These are phyloP conservation scores for Petrosia ficiformis DNA, from an alignment of 37 sponge, comb jelly and placozoan genomes.

Conservation along the genomic window DNA sequence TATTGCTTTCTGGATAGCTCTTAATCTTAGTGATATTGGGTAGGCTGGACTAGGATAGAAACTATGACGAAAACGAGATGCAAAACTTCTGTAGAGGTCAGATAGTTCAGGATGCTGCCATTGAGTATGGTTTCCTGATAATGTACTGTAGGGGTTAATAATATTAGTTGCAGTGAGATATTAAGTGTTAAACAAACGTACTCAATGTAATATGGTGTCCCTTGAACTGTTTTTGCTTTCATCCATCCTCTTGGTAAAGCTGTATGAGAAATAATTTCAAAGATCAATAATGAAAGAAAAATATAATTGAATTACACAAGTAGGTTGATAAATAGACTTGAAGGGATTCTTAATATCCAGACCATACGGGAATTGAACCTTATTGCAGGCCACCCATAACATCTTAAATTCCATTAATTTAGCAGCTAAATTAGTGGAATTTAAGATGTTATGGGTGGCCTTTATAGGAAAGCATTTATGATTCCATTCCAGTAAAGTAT, in stretches of 20 bases:
- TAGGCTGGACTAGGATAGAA: slow-evolving; percentile 36
- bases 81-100: neutral
- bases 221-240: slow-evolving; percentile 29
- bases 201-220: slow-evolving; percentile 40
- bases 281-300: no score
- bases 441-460: no score
- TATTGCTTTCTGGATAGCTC: slow-evolving; percentile 56
- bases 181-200: slow-evolving; percentile 3
- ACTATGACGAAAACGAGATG: slow-evolving; percentile 16
- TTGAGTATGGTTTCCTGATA: slow-evolving; percentile 12
- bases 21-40: slow-evolving; percentile 55
- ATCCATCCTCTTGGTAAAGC: slow-evolving; percentile 64
- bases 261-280: slow-evolving; percentile 20
- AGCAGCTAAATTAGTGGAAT: no score
- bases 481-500: no score
- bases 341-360: no score
- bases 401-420: no score
- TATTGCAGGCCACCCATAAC: no score
- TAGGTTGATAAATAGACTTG: no score
- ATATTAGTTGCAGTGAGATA: neutral
- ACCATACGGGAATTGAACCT: no score
- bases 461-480: no score
- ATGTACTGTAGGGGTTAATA: slow-evolving; percentile 13
- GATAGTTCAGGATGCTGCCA: slow-evolving; percentile 63
- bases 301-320: no score